phyloP scores from a whole-genome alignment of 2,797 vertebrate genomes.

The Premnoplex brunnescens region DNA sequence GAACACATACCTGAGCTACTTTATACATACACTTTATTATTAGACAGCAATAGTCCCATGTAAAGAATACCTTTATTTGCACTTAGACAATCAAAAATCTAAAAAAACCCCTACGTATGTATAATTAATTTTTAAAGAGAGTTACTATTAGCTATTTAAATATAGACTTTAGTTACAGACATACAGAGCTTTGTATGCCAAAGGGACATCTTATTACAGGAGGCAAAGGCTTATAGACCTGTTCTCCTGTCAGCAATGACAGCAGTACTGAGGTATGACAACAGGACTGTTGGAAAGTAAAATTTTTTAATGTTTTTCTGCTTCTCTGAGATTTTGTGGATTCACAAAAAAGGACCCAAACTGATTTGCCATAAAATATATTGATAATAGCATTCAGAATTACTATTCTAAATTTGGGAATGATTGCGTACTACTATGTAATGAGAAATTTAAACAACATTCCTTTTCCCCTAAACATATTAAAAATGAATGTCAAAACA shows the following conservation, averaged over 20 bases:
- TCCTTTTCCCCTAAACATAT: not conserved
- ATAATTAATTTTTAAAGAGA: not conserved
- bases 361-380: not conserved
- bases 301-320: not conserved
- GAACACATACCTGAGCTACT: not conserved
- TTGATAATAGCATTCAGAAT: not conserved
- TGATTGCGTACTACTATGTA: not conserved
- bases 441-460: not conserved
- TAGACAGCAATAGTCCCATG: not conserved
- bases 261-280: not conserved
- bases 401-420: not conserved
- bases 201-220: not conserved
- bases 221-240: not conserved
- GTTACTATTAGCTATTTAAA: not conserved
- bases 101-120: accelerated
- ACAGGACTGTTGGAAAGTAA: not conserved
- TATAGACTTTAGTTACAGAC: not conserved
- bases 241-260: not conserved
- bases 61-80: not conserved
- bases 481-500: not conserved
- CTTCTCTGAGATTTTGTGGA: not conserved
- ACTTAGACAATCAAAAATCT: not conserved
- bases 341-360: not conserved
- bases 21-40: not conserved
- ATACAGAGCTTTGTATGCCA: not conserved